Evolutionary conservation across 2,797 vertebrate genomes (phyloP), one percentile per base, ranked within the genome.

Genomic region (Paguma larvata): DNA sequence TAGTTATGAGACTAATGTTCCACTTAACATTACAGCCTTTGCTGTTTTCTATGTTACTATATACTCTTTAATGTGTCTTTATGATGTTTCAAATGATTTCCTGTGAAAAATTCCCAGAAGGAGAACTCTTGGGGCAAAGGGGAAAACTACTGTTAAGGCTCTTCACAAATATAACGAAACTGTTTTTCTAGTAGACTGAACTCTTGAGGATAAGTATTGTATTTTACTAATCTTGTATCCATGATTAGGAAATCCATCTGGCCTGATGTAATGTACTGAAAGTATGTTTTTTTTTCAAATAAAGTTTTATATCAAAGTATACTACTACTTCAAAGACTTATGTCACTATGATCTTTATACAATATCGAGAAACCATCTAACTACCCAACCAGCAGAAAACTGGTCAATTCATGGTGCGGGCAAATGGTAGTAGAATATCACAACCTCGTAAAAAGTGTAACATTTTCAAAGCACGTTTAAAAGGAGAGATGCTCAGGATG

Each of bases 221-320:
- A 75, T 96, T 97, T 93, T 86, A 97, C 80, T 96, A 90, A 87
- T 86, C 21, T n/a, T 88, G 3, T 85, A 95, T 48, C 44, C n/a
- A 95, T 70, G 83, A 95, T 78, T 53, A 91, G 53, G 46, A 6
- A 68, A 82, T 62, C 46, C 21, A 95, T 62, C 38, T 19, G 21
- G 86, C 34, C 59, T 94, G 89, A 84, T 56, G 53, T 68, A 90
- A 75, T 46, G 27, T 65, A 3, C 38, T 92, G 34, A 82, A 89
- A 95, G 68, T 59, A 23, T 14, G 21, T 77, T 86, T 25, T 53
- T 72, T 88, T 80, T 88, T 80, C 72, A 53, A 72, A 94, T 16
- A 77, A 89, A 82, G 51, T 75, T 92, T 95, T 88, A 41, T n/a
- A 90, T 77, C 53, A 82, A 94, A 79, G 62, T 68, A 53, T 88